These are phyloP conservation scores for Pampus argenteus DNA, from an alignment of 2,797 vertebrate species.

Conservation along the genomic window DNA sequence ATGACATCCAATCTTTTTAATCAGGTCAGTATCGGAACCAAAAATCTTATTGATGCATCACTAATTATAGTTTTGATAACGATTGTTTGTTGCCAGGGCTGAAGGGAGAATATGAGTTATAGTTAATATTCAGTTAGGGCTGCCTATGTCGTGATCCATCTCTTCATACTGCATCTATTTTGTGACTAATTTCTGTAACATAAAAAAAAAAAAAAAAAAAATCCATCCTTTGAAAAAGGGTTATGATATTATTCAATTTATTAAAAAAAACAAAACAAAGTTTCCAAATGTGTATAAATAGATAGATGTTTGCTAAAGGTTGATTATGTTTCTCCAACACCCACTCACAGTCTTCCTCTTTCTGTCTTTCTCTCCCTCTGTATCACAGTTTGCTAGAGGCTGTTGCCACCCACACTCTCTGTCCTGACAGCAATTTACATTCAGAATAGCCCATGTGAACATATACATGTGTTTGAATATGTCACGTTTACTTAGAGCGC, in stretches of 20 bases:
- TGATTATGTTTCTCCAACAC: constrained; percentile 78
- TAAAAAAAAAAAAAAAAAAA: constrained; percentile 18
- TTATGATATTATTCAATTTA: constrained; percentile 22
- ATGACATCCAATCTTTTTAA: not conserved
- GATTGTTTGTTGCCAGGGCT: constrained; percentile 3
- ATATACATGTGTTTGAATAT: constrained; percentile 60
- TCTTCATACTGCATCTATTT: not conserved
- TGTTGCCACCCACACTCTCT: constrained; percentile 81
- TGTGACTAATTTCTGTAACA: not conserved
- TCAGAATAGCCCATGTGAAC: constrained; percentile 73
- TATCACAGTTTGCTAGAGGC: constrained; percentile 82
- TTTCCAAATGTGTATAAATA: constrained; percentile 68
- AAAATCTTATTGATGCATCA: not conserved
- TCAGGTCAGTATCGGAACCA: not conserved
- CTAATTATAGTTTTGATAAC: not conserved
- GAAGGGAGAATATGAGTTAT: not conserved
- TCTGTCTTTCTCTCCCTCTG: constrained; percentile 74
- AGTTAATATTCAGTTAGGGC: not conserved
- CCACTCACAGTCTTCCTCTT: constrained; percentile 77
- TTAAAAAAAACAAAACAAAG: constrained; percentile 31
- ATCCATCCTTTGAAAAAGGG: constrained; percentile 13
- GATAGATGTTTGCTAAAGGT: constrained; percentile 70
- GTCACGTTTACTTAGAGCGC: constrained; percentile 58
- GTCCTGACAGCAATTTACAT: constrained; percentile 84
- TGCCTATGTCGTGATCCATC: not conserved